Base-by-base conservation (phyloP, 2,888 invertebrate species). In the Macropis europaea region DNA sequence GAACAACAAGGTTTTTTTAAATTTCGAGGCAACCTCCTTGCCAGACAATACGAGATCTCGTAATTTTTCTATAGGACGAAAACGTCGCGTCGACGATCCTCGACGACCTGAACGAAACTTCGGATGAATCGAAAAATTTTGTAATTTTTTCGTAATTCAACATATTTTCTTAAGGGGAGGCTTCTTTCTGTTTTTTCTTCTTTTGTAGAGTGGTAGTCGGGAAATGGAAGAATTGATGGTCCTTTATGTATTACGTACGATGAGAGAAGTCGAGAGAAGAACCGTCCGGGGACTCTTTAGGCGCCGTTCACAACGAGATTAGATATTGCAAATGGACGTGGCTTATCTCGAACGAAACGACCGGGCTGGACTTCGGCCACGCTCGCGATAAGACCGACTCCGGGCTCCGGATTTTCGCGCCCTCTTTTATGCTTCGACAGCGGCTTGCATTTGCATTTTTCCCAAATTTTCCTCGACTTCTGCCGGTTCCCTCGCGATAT, bases 271-370 rank as follows among this genome's bases (percentile, higher is more conserved):
- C 17, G 60, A 62, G 61, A 43, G 53, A 72, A 77, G 56, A 42
- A 62, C 45, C 66, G 64, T 56, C 69, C 32, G 32, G 69, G 72
- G 71, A 68, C 59, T 76, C 67, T 79, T 77, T 68, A 73, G 67
- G 68, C 45, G 40, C 6, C 69, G 66, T 77, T 63, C 66, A 74
- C 81, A 66, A 76, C 64, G 64, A 85, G 83, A 86, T 86, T 84
- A 85, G 86, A 86, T 85, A 84, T 84, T 82, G 84, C 80, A 79
- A 85, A 84, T 81, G 82, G 79, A 81, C 78, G 77, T 54, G 76
- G 81, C 79, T 79, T 84, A 86, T 86, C 82, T 81, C 62, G 62
- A 43, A 68, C 68, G 59, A 45, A 64, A 75, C 76, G 78, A 61
- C 66, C 63, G 66, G n/a, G 67, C 75, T 64, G 80, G 73, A 70